phyloP scores from a whole-genome alignment of 1,140 invertebrate species.

The Brachionus plicatilis region DNA sequence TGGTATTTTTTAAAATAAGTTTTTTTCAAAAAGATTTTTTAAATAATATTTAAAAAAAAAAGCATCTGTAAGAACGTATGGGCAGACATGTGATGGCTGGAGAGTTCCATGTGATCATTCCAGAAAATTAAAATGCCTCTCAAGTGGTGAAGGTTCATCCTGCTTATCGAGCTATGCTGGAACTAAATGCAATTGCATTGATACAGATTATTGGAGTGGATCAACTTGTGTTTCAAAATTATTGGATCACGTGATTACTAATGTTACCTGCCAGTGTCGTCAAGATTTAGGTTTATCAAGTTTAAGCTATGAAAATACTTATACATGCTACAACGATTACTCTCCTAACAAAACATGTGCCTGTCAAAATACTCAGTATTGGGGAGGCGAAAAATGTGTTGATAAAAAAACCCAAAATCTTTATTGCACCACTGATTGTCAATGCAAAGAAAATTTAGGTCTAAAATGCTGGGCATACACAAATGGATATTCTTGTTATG shows the following conservation, averaged over 20 bases:
- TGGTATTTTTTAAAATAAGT: not conserved
- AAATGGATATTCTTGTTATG: not conserved
- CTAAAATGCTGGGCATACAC: not conserved
- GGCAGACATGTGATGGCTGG: not conserved
- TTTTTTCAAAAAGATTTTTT: not conserved
- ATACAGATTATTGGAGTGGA: slow-evolving; percentile 21
- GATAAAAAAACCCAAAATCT: not conserved
- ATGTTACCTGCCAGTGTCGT: not conserved
- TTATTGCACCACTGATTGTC: not conserved
- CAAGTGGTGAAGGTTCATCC: not conserved
- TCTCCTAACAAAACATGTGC: not conserved
- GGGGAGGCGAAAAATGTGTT: not conserved
- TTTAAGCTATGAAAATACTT: not conserved
- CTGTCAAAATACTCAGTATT: not conserved
- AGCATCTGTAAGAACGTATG: not conserved
- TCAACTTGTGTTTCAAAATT: not conserved
- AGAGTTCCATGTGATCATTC: slow-evolving; percentile 18
- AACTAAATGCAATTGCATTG: not conserved
- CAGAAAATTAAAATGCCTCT: not conserved
- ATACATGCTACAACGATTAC: not conserved
- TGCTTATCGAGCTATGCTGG: not conserved
- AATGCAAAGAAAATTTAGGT: not conserved
- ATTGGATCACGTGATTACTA: not conserved
- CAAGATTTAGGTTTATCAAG: not conserved
- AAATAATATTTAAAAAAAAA: not conserved